Evolutionary conservation across 2,797 vertebrate genomes (phyloP).

Genomic region (Aeoliscus strigatus): DNA sequence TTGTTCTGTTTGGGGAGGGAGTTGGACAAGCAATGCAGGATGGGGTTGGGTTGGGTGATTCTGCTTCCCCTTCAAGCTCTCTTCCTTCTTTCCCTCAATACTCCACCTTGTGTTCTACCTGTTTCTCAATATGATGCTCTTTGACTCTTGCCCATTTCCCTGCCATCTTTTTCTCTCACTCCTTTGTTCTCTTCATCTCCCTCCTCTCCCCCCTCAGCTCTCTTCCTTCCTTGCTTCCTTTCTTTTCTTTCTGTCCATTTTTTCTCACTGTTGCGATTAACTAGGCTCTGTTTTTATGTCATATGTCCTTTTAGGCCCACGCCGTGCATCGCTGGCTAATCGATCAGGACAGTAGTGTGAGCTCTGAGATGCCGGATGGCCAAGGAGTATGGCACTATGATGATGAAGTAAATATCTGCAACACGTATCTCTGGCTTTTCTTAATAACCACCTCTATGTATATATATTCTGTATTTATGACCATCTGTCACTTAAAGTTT

Average conservation of each 20-base stretch:
- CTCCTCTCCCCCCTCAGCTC: constrained; percentile 35
- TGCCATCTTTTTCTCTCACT: too few relatives aligned
- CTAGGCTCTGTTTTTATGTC: constrained; percentile 80
- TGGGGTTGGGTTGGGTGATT: constrained; percentile 20
- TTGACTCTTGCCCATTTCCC: too few relatives aligned
- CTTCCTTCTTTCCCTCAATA: constrained; percentile 23
- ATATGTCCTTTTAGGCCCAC: constrained; percentile 82
- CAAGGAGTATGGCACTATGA: constrained; percentile 85
- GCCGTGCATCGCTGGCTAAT: constrained; percentile 84
- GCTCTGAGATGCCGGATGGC: constrained; percentile 83
- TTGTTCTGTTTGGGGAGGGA: neutral
- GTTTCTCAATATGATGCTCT: constrained; percentile 48
- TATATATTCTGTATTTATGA: constrained; percentile 69
- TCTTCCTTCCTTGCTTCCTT: constrained; percentile 7
- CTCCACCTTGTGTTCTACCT: constrained; percentile 46
- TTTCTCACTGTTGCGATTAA: constrained; percentile 70
- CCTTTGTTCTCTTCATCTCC: constrained; percentile 45
- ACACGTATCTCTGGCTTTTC: constrained; percentile 79
- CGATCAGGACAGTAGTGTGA: constrained; percentile 86
- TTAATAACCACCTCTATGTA: constrained; percentile 47
- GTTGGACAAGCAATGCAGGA: constrained; percentile 16
- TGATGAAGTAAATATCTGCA: constrained; percentile 86
- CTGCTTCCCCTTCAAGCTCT: constrained; percentile 39
- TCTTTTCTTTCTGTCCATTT: constrained; percentile 42
- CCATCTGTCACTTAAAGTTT: constrained; percentile 73